Base-by-base conservation (phyloP, 2,888 invertebrate species). In the Tenthredo mesomela region DNA sequence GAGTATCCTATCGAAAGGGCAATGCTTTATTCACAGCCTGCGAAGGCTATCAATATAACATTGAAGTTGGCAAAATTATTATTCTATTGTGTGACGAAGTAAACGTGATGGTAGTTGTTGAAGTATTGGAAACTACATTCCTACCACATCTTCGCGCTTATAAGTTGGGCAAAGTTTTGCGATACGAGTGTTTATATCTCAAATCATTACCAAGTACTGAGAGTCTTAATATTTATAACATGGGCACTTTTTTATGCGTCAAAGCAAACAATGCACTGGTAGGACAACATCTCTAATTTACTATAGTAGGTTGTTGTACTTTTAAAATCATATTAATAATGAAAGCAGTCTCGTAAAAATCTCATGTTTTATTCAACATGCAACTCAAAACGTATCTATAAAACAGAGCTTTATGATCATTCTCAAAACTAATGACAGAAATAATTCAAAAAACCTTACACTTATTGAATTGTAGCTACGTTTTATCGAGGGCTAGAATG, bases 231-330 rank as follows among this genome's bases (percentile, higher is more conserved):
- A 65, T 84, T 37, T 87, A 87, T 37, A 61, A 58, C 15, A 58
- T 77, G 40, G 84, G 82, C 40, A 54, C 29, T 33, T 61, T 78
- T 61, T 50, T 78, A 7, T 86, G 84, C 65, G 85, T 87, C 25
- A 87, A 87, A 78, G 85, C 85, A 4, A 85, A 84, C 18, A 84
- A 85, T 58, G 85, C 71, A 70, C 78, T 87, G 58, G 82, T 85
- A 29, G 47, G 65, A 4, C 65, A 75, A 25, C 9, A 43, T 25
- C 58, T 86, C 21, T 85, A 65, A 84, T 54, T n/a, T n/a, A n/a
- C n/a, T n/a, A n/a, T n/a, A n/a, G n/a, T n/a, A n/a, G n/a, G n/a
- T n/a, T n/a, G n/a, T n/a, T n/a, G n/a, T n/a, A n/a, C n/a, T n/a
- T n/a, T n/a, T n/a, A n/a, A n/a, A n/a, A n/a, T n/a, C n/a, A n/a